A percentile compares a stretch with the other conserved stretches of the same genome.
Conservation (phyloP, 2,113 vertebrate species). For the Rhinoptilus africanus region DNA sequence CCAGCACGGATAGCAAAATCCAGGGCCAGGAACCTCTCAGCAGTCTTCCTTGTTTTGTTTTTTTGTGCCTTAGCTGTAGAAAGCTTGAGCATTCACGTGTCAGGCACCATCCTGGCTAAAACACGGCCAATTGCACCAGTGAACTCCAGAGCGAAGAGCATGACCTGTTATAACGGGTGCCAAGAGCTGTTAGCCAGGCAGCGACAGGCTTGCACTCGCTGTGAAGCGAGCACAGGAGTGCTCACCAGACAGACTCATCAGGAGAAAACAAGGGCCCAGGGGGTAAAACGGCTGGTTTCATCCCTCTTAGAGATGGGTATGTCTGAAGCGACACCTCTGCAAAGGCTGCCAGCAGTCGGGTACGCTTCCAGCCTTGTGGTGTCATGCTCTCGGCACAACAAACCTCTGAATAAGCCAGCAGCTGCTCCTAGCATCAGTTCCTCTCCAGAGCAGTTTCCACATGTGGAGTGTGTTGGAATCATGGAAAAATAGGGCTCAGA, state of each 20-base stretch:
- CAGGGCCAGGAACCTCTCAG: background rate
- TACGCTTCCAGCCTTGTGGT: rapidly evolving
- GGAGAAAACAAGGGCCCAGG: rapidly evolving
- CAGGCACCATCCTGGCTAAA: background rate
- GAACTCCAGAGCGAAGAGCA: rapidly evolving
- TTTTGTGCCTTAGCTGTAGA: background rate
- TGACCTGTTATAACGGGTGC: background rate
- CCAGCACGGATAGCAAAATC: rapidly evolving
- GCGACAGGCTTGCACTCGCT: rapidly evolving
- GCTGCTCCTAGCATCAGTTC: background rate
- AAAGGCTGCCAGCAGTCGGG: rapidly evolving
- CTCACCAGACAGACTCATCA: background rate
- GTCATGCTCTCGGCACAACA: rapidly evolving
- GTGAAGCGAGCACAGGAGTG: background rate
- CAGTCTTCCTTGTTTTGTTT: background rate
- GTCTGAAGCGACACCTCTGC: background rate
- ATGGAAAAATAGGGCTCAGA: background rate
- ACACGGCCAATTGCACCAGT: rapidly evolving
- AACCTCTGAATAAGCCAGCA: background rate
- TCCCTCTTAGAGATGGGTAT: background rate
- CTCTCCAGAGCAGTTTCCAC: background rate
- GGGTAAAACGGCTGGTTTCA: background rate
- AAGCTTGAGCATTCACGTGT: rapidly evolving
- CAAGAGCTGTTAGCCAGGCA: rapidly evolving
- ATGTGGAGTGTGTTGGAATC: background rate